Base-by-base conservation (phyloP, 2,888 invertebrate genomes). In the Quadroppia sp. region DNA sequence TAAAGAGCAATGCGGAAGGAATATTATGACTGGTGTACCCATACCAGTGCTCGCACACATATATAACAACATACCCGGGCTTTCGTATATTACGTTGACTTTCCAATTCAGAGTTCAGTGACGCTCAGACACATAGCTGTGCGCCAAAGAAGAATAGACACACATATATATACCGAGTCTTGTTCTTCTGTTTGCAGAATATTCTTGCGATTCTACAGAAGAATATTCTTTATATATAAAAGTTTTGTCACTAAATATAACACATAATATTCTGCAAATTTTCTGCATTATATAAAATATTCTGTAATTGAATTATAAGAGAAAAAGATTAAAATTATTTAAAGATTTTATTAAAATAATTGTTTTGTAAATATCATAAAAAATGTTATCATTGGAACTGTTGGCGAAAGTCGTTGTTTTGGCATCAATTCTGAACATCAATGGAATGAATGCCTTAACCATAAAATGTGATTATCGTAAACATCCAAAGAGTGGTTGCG, bases 31-130 rank as follows among this genome's bases (percentile, higher is more conserved):
- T 23, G n/a, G n/a, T n/a, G 36, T 6, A 20, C 36, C 36, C 40
- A 61, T 40, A 40, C 36, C 64, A 9, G 2, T 36, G 32, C 30
- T 36, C n/a, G n/a, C n/a, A n/a, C n/a, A n/a, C n/a, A n/a, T n/a
- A n/a, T n/a, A n/a, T n/a, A n/a, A n/a, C n/a, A n/a, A n/a, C n/a
- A n/a, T n/a, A n/a, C n/a, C n/a, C n/a, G n/a, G n/a, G n/a, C n/a
- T n/a, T n/a, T n/a, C n/a, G n/a, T n/a, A n/a, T n/a, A n/a, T 32
- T 36, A n/a, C 11, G 23, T 40, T 20, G 40, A 40, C 20, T 64
- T 40, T 64, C n/a, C 64, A 40, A 64, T 64, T 64, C 64, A 64
- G 64, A 64, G 64, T 64, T 64, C 64, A 64, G 64, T 64, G 64
- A 64, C 64, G 64, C 40, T 64, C 64, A 56, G 56, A 25, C 56